Base-by-base conservation (phyloP, 2,888 invertebrate genomes). In the Troides oblongomaculatus region DNA sequence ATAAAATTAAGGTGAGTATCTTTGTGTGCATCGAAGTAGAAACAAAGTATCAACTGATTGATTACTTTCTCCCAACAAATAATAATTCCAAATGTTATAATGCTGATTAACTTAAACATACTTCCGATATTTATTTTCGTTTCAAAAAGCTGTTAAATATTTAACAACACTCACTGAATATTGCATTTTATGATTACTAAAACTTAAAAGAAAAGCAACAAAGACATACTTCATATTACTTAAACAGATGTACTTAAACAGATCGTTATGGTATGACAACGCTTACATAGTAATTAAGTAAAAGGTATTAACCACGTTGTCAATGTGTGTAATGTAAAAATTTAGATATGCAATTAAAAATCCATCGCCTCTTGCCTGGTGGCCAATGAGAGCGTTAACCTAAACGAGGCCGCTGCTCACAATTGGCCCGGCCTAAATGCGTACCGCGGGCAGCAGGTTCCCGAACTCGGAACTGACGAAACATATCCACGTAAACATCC, bases 361-460 rank as follows among this genome's bases (percentile, higher is more conserved):
- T 78, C 81, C 83, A 85, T 83, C 76, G 78, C 46, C 76, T 76
- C 78, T 39, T 39, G 80, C 75, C 77, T 75, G 80, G 81, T 82
- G 84, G 80, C 76, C 65, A 79, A 78, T 77, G 85, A 84, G 89
- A 86, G 81, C 90, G 80, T 86, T 87, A 81, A 89, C 87, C 90
- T 81, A 83, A 75, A 74, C 77, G 79, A 57, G 80, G 76, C 77
- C 80, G 74, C 81, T 71, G 80, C 80, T 82, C 81, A 83, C 84
- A 81, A 83, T 83, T 57, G 85, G 85, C 83, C 81, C 79, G 77
- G 74, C 83, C 82, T 84, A 84, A 84, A 86, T 80, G 78, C 83
- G 81, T 84, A 82, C 76, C 53, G 75, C 74, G 75, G 72, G 74
- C 84, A 82, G 74, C 84, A 82, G 84, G 83, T 83, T 84, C 81